Evolutionary conservation across 2,113 vertebrate species (phyloP), one percentile per base, ranked within the genome.

Genomic region (Noturus placidus): DNA sequence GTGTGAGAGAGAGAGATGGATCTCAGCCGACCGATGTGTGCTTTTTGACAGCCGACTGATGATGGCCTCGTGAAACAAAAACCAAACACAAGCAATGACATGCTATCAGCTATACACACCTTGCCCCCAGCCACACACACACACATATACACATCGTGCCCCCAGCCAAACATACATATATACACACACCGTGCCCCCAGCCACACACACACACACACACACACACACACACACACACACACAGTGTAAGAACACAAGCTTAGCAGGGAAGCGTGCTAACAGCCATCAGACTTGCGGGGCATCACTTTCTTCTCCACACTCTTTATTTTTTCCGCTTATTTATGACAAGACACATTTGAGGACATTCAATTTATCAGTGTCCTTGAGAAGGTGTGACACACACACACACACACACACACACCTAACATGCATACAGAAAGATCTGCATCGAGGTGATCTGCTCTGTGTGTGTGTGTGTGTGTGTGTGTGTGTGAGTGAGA

Each of bases 291-390:
- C 57, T 83, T 15, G n/a, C 30, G 35, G 22, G 69, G 83, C 87
- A 80, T 74, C 35, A 17, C 84, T 90, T 88, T 85, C 89, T 86
- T 76, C 52, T 46, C 22, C 63, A 38, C 59, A 25, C 69, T 54
- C 35, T 25, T 22, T 57, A 63, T 56, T 78, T 84, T 74, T 70
- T 74, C 79, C 84, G 70, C 52, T 85, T 65, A 30, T 19, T 38
- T n/a, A 79, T 84, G 74, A 85, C 50, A 35, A 82, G 67, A 82
- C 76, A 87, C 14, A 27, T 30, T 85, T 79, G 57, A 82, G 88
- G 84, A 88, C 86, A 85, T 85, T 69, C 67, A 81, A 87, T 90
- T 89, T 87, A 87, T 89, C 67, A 70, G 72, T 72, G 82, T 89
- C 86, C 89, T 90, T 90, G 81, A 67, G 79, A 84, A 67, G 65